These are phyloP conservation scores for Cordilura impudica DNA, from an alignment of 2,888 invertebrate genomes.

Conservation along the genomic window DNA sequence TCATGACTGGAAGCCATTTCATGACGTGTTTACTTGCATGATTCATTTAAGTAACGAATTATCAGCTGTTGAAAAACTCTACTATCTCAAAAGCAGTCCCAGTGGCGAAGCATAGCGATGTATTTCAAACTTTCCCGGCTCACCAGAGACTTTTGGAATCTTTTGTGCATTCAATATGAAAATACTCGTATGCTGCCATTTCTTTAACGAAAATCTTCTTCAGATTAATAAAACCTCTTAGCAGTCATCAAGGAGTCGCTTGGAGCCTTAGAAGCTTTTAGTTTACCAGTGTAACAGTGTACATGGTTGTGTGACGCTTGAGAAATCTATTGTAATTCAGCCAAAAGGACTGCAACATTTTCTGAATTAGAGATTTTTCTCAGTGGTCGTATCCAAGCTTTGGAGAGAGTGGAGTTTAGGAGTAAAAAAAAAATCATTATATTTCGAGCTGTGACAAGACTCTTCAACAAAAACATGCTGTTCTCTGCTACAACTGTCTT, in stretches of 20 bases:
- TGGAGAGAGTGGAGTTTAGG: no score
- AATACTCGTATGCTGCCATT: conserved; percentile 20
- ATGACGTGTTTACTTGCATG: conserved; percentile 24
- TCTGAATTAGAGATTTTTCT: no score
- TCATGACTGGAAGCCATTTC: conserved; percentile 33
- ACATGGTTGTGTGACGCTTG: conserved; percentile 16
- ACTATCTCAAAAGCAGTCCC: no score
- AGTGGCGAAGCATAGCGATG: conserved; percentile 1
- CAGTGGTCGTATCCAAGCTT: no score
- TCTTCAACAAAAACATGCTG: no score
- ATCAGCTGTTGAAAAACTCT: no score
- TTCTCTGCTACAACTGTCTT: no score
- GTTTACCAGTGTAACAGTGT: conserved; percentile 3
- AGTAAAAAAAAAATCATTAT: no score
- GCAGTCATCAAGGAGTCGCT: conserved; percentile 15
- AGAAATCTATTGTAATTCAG: conserved; percentile 10
- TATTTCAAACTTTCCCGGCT: background rate
- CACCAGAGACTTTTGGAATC: conserved; percentile 28
- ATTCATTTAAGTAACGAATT: background rate
- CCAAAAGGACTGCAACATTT: no score
- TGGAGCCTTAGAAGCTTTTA: conserved; percentile 7
- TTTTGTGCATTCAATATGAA: conserved; percentile 26
- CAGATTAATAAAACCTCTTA: background rate
- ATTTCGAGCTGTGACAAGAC: no score
- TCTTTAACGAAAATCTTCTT: conserved; percentile 8